Evolutionary conservation across 1,140 invertebrate species (phyloP).

Genomic region (Phocides pigmalion): DNA sequence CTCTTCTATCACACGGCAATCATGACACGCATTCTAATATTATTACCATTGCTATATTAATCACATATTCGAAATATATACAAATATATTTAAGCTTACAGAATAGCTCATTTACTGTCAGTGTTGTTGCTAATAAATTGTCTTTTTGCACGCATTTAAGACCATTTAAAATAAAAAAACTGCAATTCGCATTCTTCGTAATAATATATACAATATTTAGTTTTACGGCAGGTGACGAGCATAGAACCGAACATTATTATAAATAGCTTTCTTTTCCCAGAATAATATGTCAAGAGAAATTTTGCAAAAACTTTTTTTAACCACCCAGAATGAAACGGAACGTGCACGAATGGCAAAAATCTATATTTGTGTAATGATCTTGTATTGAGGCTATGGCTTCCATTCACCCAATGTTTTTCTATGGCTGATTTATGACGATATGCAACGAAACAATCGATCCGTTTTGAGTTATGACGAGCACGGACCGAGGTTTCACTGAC

Average conservation of each 20-base stretch:
- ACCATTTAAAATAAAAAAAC: not conserved
- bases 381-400: slow-evolving; percentile 67
- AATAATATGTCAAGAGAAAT: slow-evolving; percentile 49
- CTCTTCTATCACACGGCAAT: slow-evolving; percentile 63
- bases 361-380: slow-evolving; percentile 83
- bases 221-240: slow-evolving; percentile 63
- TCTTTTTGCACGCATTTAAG: not conserved
- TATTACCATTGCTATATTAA: slow-evolving; percentile 15
- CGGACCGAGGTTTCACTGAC: slow-evolving; percentile 58
- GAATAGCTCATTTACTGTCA: not conserved
- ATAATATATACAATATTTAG: slow-evolving; percentile 18
- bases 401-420: slow-evolving; percentile 64
- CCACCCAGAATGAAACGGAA: slow-evolving; percentile 71
- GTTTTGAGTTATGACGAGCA: slow-evolving; percentile 73
- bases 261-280: slow-evolving; percentile 74
- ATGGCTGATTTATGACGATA: slow-evolving; percentile 75
- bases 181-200: not conserved
- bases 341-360: slow-evolving; percentile 78
- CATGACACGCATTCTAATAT: slow-evolving; percentile 23
- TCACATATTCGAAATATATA: not conserved
- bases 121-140: slow-evolving; percentile 8
- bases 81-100: not conserved
- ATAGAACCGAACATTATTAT: slow-evolving; percentile 35
- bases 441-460: slow-evolving; percentile 75
- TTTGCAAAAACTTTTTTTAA: slow-evolving; percentile 61